Percentiles rank a stretch among this genome's conserved stretches.
Evolutionary conservation across 2,888 invertebrate species (phyloP).

Genomic region (Camponotus fellah): DNA sequence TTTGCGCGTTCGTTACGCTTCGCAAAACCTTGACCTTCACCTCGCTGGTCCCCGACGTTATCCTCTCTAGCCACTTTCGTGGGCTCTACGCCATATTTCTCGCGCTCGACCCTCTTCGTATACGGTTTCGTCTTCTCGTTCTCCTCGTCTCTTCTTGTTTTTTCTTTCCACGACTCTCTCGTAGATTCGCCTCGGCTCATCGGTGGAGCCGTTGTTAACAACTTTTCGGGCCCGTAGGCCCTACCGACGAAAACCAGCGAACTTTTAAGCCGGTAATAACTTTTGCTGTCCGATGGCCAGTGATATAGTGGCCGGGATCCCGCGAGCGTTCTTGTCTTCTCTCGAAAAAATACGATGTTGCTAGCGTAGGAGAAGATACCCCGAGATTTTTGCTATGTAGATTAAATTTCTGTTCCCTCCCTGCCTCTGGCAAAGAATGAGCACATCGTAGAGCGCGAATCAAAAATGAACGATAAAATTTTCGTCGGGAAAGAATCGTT

Average conservation of each 20-base stretch:
- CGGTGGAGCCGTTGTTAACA: conserved; percentile 70
- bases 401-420: conserved; percentile 48
- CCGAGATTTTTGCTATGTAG: conserved; percentile 64
- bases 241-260: conserved; percentile 54
- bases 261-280: conserved; percentile 79
- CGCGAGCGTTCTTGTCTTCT: conserved; percentile 50
- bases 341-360: conserved; percentile 66
- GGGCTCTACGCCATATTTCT: conserved; percentile 20
- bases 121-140: conserved; percentile 30
- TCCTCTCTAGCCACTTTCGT: conserved; percentile 35
- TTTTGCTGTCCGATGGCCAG: conserved; percentile 70
- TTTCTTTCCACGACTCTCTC: conserved; percentile 22
- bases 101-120: conserved; percentile 17
- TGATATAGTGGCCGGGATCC: conserved; percentile 73
- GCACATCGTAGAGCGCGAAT: conserved; percentile 4
- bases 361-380: conserved; percentile 16
- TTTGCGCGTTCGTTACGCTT: conserved; percentile 44
- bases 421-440: neutral
- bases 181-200: neutral
- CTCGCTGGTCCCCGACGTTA: conserved; percentile 25
- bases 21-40: conserved; percentile 50
- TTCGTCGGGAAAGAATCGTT: neutral
- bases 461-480: conserved; percentile 25
- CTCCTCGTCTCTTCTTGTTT: neutral
- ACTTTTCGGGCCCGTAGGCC: conserved; percentile 76